These are phyloP conservation scores for Pyrgus malvae DNA, from an alignment of 2,888 invertebrate genomes.

Conservation along the genomic window DNA sequence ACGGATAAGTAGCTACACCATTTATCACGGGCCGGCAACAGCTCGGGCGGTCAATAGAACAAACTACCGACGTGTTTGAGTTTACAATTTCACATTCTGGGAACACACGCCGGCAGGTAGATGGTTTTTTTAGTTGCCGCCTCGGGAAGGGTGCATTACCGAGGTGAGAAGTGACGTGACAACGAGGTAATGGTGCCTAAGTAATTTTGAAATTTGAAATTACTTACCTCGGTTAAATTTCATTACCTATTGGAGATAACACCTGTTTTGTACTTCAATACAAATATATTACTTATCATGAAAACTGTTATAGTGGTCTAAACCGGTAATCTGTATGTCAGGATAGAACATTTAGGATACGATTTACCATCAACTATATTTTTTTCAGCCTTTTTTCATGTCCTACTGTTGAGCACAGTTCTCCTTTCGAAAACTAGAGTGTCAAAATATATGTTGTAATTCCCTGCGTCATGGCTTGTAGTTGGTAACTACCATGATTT, in stretches of 20 bases:
- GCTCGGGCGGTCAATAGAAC: constrained; percentile 47
- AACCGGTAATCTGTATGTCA: too few species aligned
- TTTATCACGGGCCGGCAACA: constrained; percentile 21
- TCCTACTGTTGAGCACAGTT: too few species aligned
- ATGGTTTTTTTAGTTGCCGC: constrained; percentile 45
- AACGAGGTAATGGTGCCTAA: constrained; percentile 35
- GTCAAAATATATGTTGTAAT: too few species aligned
- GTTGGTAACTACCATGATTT: too few species aligned
- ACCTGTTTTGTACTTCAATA: not conserved
- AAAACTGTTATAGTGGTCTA: too few species aligned
- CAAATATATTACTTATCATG: too few species aligned
- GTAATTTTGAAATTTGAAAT: constrained; percentile 12
- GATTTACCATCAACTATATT: too few species aligned
- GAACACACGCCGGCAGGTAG: constrained; percentile 70
- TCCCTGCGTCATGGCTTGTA: too few species aligned
- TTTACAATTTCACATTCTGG: constrained; percentile 71
- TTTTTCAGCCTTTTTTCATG: too few species aligned
- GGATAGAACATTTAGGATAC: too few species aligned
- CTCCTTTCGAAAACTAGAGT: too few species aligned
- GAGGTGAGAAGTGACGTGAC: constrained; percentile 38
- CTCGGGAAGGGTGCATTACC: constrained; percentile 5
- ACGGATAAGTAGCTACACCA: constrained; percentile 22
- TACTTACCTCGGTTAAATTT: not conserved
- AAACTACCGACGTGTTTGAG: constrained; percentile 61
- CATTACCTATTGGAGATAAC: not conserved